Evolutionary conservation across 2,113 vertebrate genomes (phyloP).

Genomic region (Hyperoodon ampullatus): DNA sequence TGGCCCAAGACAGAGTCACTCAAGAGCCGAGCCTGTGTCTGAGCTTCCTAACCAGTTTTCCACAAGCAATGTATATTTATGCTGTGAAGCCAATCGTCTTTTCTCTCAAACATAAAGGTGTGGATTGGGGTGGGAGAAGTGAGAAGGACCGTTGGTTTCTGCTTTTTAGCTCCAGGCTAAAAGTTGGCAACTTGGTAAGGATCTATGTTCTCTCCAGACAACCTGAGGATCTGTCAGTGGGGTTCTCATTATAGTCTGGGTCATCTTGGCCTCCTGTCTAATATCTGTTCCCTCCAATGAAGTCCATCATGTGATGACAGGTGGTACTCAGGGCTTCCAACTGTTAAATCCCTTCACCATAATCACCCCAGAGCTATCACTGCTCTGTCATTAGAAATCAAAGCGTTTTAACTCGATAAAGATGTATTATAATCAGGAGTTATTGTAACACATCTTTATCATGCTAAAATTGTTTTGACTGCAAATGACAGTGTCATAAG

Average conservation of each 20-base stretch:
- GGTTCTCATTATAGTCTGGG: constrained; percentile 65
- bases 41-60: background rate
- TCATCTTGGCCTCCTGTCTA: constrained; percentile 62
- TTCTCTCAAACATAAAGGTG: background rate
- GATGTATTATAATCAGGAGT: constrained; percentile 63
- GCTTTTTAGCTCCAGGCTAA: constrained; percentile 68
- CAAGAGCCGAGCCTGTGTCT: background rate
- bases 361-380: constrained; percentile 66
- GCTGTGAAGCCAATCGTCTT: constrained; percentile 43
- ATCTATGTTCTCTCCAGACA: constrained; percentile 56
- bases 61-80: background rate
- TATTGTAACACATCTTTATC: constrained; percentile 65
- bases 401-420: constrained; percentile 74
- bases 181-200: constrained; percentile 52
- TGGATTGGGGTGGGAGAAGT: background rate
- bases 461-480: constrained; percentile 70
- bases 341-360: constrained; percentile 59
- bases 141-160: background rate
- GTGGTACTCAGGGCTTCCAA: constrained; percentile 52
- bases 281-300: constrained; percentile 62
- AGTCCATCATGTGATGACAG: constrained; percentile 68
- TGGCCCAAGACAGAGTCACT: background rate
- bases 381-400: constrained; percentile 61
- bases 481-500: constrained; percentile 42
- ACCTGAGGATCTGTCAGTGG: constrained; percentile 59